Conservation (phyloP, 2,113 vertebrate species). For the Xenopus borealis region DNA sequence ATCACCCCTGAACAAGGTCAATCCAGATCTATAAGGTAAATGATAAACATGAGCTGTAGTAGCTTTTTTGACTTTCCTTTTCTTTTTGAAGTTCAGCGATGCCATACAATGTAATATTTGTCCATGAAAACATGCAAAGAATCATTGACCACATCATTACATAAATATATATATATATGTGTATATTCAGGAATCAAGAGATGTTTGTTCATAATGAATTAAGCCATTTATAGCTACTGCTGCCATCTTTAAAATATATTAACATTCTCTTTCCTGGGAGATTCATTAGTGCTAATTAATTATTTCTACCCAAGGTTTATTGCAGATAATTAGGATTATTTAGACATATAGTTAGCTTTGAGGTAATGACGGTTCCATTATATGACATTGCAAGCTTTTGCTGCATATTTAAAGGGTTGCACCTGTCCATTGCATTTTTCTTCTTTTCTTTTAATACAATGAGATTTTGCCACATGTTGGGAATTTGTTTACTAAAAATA, state of each 20-base stretch:
- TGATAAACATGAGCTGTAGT: too few species aligned
- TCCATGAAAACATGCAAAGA: too few species aligned
- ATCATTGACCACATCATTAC: too few species aligned
- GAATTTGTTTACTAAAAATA: too few species aligned
- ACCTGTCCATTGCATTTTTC: neutral
- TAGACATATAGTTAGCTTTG: neutral
- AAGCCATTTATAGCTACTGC: neutral
- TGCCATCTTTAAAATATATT: neutral
- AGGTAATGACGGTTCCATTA: neutral
- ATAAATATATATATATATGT: too few species aligned
- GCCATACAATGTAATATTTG: neutral
- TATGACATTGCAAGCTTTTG: neutral
- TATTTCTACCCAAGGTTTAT: neutral
- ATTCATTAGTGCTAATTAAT: constrained; percentile 1
- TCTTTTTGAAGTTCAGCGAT: neutral
- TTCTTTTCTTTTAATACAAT: neutral
- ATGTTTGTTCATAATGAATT: too few species aligned
- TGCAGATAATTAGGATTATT: neutral
- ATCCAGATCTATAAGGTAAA: constrained; percentile 8
- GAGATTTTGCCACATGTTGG: too few species aligned
- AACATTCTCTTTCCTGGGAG: neutral
- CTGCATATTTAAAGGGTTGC: neutral
- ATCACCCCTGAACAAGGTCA: constrained; percentile 30
- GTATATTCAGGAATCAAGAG: too few species aligned
- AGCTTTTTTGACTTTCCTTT: too few species aligned